These are phyloP conservation scores for Urocyon cinereoargenteus DNA, from an alignment of 2,797 vertebrate genomes.

Conservation along the genomic window DNA sequence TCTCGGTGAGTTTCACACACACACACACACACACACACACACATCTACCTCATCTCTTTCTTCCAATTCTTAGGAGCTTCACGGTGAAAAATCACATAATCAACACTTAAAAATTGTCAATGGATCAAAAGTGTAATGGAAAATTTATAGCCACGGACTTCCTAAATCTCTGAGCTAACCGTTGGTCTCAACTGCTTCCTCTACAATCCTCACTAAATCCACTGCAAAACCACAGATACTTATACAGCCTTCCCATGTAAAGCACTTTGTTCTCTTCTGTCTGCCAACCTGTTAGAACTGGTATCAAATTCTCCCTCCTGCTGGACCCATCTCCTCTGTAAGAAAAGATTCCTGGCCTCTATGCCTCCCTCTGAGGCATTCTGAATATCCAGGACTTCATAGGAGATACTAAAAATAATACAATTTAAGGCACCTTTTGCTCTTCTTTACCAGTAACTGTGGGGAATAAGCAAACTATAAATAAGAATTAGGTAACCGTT, in stretches of 20 bases:
- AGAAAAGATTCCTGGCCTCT: background rate
- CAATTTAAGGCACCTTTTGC: constrained; percentile 6
- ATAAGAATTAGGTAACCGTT: background rate
- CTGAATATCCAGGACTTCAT: background rate
- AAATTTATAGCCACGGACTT: background rate
- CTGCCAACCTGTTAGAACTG: background rate
- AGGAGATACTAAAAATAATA: constrained; percentile 50
- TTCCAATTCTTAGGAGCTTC: constrained; percentile 34
- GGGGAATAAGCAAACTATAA: background rate
- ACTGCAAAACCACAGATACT: background rate
- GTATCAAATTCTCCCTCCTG: background rate
- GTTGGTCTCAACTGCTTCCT: background rate
- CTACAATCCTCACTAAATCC: background rate
- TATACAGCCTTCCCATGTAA: fast-evolving
- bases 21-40: too few species aligned
- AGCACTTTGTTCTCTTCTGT: background rate
- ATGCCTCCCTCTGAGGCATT: background rate
- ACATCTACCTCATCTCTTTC: background rate
- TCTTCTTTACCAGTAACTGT: background rate
- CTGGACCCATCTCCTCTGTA: background rate
- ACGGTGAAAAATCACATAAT: background rate
- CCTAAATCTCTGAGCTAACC: background rate
- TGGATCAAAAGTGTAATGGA: background rate
- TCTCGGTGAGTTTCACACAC: background rate
- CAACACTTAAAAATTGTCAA: background rate